Percentiles rank a stretch among this genome's conserved stretches.
phyloP scores from a whole-genome alignment of 2,113 vertebrate genomes.

The Sula dactylatra region DNA sequence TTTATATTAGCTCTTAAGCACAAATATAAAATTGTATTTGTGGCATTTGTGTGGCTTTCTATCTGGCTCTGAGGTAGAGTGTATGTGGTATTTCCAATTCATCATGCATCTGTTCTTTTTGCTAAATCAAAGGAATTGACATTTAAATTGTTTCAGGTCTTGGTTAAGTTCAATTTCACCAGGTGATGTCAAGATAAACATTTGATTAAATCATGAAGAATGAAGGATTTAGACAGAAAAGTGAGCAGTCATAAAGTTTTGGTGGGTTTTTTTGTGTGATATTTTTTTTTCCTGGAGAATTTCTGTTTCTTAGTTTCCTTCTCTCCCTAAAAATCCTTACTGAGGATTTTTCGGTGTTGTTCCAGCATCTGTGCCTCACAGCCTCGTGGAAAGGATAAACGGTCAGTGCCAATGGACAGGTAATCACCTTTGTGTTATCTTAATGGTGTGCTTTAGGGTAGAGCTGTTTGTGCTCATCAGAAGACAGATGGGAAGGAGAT shows the following conservation, averaged over 20 bases:
- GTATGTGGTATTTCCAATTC: background rate
- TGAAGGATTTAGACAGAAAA: background rate
- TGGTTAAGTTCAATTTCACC: background rate
- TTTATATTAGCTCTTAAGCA: background rate
- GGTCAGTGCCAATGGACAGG: background rate
- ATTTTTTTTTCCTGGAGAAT: background rate
- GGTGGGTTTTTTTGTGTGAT: too few relatives aligned
- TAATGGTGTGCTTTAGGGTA: background rate
- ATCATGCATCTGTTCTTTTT: background rate
- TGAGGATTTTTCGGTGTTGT: background rate
- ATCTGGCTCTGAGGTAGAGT: background rate
- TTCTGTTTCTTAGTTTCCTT: background rate
- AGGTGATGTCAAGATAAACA: background rate
- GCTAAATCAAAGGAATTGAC: background rate
- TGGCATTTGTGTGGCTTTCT: background rate
- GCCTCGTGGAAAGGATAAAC: background rate
- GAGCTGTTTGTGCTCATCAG: background rate
- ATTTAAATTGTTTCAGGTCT: background rate
- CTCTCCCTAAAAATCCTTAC: background rate
- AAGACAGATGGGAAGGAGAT: background rate
- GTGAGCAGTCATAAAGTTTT: background rate
- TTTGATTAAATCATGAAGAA: background rate
- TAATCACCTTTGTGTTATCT: background rate
- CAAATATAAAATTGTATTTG: background rate
- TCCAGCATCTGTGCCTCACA: fast-evolving